Percentiles rank a stretch among this genome's conserved stretches.
Evolutionary conservation across 2,888 invertebrate species (phyloP).

Genomic region (Folsomia candida): DNA sequence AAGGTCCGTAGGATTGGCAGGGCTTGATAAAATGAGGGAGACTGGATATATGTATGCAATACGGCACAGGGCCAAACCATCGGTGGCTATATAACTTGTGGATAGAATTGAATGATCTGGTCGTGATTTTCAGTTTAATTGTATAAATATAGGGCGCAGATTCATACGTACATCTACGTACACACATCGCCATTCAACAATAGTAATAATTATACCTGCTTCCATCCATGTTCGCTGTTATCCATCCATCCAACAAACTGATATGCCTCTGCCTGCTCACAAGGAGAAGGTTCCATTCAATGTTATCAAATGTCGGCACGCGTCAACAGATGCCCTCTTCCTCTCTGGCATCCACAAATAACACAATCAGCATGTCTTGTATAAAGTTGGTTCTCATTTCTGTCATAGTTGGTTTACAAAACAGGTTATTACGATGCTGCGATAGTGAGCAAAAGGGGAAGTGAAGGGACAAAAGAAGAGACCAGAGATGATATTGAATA

Average conservation of each 20-base stretch:
- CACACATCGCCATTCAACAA: background rate
- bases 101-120: too few relatives aligned
- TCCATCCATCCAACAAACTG: too few relatives aligned
- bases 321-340: slow-evolving; percentile 20
- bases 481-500: background rate
- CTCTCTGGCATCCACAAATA: background rate
- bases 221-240: too few relatives aligned
- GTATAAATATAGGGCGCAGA: too few relatives aligned
- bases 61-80: too few relatives aligned
- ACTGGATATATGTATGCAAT: too few relatives aligned
- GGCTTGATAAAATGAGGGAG: too few relatives aligned
- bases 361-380: background rate
- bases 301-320: slow-evolving; percentile 34
- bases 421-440: background rate
- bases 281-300: slow-evolving; percentile 4
- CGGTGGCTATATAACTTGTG: too few relatives aligned
- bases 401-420: background rate
- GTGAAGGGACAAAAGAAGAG: background rate
- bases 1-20: too few relatives aligned
- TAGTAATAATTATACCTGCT: background rate
- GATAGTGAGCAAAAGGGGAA: background rate
- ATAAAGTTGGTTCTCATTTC: slow-evolving; percentile 1
- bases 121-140: too few relatives aligned
- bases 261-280: too few relatives aligned
- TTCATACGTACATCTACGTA: too few relatives aligned